These are phyloP conservation scores for Hemibagrus wyckioides DNA, from an alignment of 2,113 vertebrate species.

Conservation along the genomic window DNA sequence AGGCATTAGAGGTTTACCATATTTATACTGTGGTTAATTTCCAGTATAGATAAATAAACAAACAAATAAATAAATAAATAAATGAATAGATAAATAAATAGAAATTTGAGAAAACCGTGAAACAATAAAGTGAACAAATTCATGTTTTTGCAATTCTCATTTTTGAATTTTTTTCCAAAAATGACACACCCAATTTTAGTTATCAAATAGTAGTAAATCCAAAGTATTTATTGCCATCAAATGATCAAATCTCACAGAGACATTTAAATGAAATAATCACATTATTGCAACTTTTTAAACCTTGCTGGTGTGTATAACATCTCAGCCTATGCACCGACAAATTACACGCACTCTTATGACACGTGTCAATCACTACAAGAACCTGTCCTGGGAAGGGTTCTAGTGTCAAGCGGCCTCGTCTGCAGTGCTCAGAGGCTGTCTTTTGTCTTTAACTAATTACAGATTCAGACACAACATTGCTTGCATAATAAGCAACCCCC, in stretches of 20 bases:
- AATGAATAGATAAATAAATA: neutral
- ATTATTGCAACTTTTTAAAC: neutral
- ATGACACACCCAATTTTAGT: neutral
- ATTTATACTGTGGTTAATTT: conserved; percentile 19
- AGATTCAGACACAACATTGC: conserved; percentile 56
- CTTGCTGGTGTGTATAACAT: neutral
- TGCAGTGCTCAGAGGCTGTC: conserved; percentile 46
- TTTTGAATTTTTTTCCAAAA: neutral
- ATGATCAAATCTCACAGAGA: neutral
- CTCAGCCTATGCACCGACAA: conserved; percentile 4
- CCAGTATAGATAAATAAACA: neutral
- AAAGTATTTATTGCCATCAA: conserved; percentile 2
- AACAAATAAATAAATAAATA: neutral
- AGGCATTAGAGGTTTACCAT: conserved; percentile 20
- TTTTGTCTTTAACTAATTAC: conserved; percentile 58
- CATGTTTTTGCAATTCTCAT: neutral
- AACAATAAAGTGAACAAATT: neutral
- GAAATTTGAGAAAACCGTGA: neutral
- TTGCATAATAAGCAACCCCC: conserved; percentile 56
- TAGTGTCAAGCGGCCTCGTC: conserved; percentile 45
- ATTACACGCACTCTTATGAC: conserved; percentile 25
- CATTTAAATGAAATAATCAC: neutral
- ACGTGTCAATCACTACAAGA: conserved; percentile 47
- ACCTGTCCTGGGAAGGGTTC: conserved; percentile 30
- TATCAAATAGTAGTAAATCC: neutral